Conservation (phyloP, 2,888 invertebrate genomes). For the Globia sparganii region DNA sequence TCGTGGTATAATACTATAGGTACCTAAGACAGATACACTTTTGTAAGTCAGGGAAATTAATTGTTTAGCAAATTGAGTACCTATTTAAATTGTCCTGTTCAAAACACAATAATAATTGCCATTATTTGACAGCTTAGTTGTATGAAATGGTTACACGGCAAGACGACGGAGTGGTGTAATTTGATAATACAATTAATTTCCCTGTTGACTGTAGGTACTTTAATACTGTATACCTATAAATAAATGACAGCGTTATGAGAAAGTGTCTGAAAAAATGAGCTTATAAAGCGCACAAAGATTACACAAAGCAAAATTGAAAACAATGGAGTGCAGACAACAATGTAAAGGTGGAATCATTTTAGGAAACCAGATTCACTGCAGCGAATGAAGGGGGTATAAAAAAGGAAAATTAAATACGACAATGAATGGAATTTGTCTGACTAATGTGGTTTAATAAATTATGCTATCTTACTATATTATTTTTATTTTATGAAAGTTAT, state of each 20-base stretch:
- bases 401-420: slow-evolving; percentile 33
- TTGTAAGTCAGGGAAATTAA: not conserved
- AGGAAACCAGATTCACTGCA: slow-evolving; percentile 34
- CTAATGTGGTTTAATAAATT: slow-evolving; percentile 28
- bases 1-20: not conserved
- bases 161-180: not conserved
- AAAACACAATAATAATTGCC: not conserved
- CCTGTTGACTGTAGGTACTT: not conserved
- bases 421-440: slow-evolving; percentile 26
- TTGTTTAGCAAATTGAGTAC: not conserved
- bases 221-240: not conserved
- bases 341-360: slow-evolving; percentile 46
- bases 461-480: not conserved
- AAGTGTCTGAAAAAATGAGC: slow-evolving; percentile 19
- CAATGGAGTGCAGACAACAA: slow-evolving; percentile 54
- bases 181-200: not conserved
- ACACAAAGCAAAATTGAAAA: slow-evolving; percentile 51
- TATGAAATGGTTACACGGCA: not conserved
- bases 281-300: slow-evolving; percentile 31
- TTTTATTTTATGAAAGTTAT: not conserved
- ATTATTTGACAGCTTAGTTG: not conserved
- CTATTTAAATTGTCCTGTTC: not conserved
- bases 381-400: slow-evolving; percentile 32
- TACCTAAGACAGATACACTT: not conserved
- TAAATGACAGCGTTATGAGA: not conserved